These are phyloP conservation scores for Serrognathus titanus DNA, from an alignment of 2,888 invertebrate species.

Conservation along the genomic window DNA sequence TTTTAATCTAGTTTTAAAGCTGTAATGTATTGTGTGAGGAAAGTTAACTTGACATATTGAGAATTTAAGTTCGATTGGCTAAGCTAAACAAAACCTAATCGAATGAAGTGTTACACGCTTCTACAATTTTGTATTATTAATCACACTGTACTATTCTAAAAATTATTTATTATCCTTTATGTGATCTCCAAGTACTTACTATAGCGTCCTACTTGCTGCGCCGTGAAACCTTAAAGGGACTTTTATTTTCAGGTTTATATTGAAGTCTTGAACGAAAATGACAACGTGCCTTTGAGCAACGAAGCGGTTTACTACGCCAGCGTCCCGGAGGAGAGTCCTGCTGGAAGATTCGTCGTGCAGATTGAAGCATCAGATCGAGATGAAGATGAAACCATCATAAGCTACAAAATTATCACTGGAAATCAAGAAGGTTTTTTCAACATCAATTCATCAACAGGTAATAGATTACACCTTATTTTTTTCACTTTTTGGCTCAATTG, in stretches of 20 bases:
- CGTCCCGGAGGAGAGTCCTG: slow-evolving; percentile 75
- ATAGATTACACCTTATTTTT: slow-evolving; percentile 20
- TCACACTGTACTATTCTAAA: no score
- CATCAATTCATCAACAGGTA: slow-evolving; percentile 81
- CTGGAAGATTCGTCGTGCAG: slow-evolving; percentile 68
- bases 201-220: no score
- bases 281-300: slow-evolving; percentile 88
- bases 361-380: slow-evolving; percentile 80
- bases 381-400: slow-evolving; percentile 63
- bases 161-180: no score
- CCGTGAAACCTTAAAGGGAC: no score
- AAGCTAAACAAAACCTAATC: no score
- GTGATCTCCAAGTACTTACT: no score
- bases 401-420: slow-evolving; percentile 84
- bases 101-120: no score
- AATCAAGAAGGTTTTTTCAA: slow-evolving; percentile 90
- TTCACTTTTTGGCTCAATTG: background rate
- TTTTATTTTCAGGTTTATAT: slow-evolving; percentile 64
- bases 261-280: slow-evolving; percentile 88
- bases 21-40: no score
- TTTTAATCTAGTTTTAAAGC: no score
- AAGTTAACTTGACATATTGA: no score
- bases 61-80: no score
- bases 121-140: no score
- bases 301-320: slow-evolving; percentile 81